Evolutionary conservation across 2,797 vertebrate genomes (phyloP).

Genomic region (Euthynnus affinis): DNA sequence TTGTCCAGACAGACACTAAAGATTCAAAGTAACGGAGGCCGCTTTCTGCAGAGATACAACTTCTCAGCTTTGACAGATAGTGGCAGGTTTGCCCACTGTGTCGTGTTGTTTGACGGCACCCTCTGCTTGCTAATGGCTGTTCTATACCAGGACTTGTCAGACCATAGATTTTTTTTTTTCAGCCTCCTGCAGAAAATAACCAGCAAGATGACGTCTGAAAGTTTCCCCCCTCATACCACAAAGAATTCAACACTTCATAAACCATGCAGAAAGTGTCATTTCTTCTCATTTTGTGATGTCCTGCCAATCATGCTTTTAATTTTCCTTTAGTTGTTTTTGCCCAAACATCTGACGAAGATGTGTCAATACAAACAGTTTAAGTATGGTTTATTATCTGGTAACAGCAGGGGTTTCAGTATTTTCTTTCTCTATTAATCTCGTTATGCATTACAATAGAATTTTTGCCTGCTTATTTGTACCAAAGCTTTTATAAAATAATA

Average conservation of each 20-base stretch:
- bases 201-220: conserved; percentile 15
- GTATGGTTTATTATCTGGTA: neutral
- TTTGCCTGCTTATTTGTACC: neutral
- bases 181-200: conserved; percentile 36
- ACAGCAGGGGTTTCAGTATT: neutral
- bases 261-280: neutral
- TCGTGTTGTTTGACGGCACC: conserved; percentile 30
- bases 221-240: neutral
- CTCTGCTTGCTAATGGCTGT: conserved; percentile 25
- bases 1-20: neutral
- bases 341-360: neutral
- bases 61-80: conserved; percentile 11
- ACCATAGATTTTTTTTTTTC: conserved; percentile 35
- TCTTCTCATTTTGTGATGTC: neutral
- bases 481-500: neutral
- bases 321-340: neutral
- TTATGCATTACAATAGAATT: neutral
- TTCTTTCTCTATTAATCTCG: neutral
- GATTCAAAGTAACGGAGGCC: neutral
- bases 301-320: neutral
- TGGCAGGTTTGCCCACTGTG: conserved; percentile 2
- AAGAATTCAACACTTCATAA: neutral
- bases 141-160: conserved; percentile 39
- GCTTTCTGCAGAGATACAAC: neutral
- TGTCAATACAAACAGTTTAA: neutral